Percentiles rank a stretch among this genome's conserved stretches.
phyloP scores from a whole-genome alignment of 2,113 vertebrate genomes.

The Thamnaconus septentrionalis region DNA sequence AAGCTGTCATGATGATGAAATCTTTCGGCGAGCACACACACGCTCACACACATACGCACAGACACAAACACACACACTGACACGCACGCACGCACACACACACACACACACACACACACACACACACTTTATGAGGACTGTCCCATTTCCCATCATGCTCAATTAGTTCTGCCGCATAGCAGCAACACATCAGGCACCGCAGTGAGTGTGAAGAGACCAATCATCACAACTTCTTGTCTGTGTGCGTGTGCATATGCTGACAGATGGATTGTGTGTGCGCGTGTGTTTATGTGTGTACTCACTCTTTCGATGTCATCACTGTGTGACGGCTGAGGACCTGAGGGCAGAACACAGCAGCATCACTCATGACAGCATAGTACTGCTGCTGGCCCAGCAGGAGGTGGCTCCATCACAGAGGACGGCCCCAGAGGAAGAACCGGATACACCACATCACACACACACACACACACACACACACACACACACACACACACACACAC shows the following conservation, averaged over 20 bases:
- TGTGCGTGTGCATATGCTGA: too few relatives aligned
- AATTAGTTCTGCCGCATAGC: constrained; percentile 78
- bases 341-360: constrained; percentile 47
- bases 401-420: too few relatives aligned
- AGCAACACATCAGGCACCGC: constrained; percentile 62
- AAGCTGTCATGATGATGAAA: too few relatives aligned
- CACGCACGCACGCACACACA: too few relatives aligned
- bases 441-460: neutral
- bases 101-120: constrained; percentile 4
- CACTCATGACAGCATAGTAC: constrained; percentile 2
- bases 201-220: too few relatives aligned
- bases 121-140: constrained; percentile 57
- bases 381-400: too few relatives aligned
- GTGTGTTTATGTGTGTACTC: constrained; percentile 39
- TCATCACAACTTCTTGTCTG: too few relatives aligned
- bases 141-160: constrained; percentile 69
- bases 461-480: neutral
- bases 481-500: neutral
- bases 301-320: constrained; percentile 79
- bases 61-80: too few relatives aligned
- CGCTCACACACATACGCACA: too few relatives aligned
- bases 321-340: constrained; percentile 76
- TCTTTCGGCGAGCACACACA: too few relatives aligned
- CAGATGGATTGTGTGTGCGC: too few relatives aligned
- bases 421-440: too few relatives aligned